Base-by-base conservation (phyloP, 2,888 invertebrate genomes). In the Keiferia lycopersicella region DNA sequence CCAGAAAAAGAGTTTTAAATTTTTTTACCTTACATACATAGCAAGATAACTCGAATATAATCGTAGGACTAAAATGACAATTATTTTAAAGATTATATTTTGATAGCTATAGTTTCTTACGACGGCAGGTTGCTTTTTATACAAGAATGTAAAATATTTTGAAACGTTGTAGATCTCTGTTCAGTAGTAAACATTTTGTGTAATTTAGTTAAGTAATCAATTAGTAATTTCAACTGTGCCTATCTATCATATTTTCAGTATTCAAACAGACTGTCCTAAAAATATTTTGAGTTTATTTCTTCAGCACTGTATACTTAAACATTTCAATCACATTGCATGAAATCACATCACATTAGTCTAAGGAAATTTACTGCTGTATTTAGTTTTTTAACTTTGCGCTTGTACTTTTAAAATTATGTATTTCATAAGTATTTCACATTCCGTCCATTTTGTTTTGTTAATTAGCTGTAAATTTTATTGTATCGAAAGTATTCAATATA, bases 391-490 rank as follows among this genome's bases (percentile, higher is more conserved):
- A n/a, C 56, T 30, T n/a, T 30, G 14, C 16, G 22, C 39, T 41
- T 20, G 22, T 22, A n/a, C n/a, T 41, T 26, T 57, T 34, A 57
- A 16, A 26, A 34, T 53, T 38, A 81, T 81, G 69, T 82, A 83
- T 74, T 81, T 78, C 75, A 74, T 74, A 84, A 84, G 87, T 84
- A 86, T 89, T 87, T 88, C 87, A 89, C 89, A 91, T 91, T 91
- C 91, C 91, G 91, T 91, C 91, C 91, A 91, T 86, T 83, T 85
- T 84, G 72, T 88, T 91, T 88, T 84, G 86, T 90, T 90, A 82
- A 73, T 84, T 87, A 89, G 89, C 88, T 89, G 74, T 88, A 88
- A 82, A 87, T 80, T 86, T 82, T 88, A 88, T 86, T 88, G 76
- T 85, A 82, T 83, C 84, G 73, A 76, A 73, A 81, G 71, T 84